Conservation (phyloP, 1,140 invertebrate genomes). For the Cydia amplana region DNA sequence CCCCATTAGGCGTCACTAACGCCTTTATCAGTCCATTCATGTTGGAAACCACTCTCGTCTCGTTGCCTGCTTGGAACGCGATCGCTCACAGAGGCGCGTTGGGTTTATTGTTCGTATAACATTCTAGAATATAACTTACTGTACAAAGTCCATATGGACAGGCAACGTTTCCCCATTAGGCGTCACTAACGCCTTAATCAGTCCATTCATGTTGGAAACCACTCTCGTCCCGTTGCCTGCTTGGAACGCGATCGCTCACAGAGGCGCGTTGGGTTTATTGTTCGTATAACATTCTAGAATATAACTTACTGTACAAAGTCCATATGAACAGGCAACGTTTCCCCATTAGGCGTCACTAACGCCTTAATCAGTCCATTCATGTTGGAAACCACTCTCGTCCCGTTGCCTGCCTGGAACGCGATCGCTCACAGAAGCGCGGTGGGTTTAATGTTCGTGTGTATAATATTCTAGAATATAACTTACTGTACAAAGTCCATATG, state of each 20-base stretch:
- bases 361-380: not conserved
- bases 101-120: slow-evolving; percentile 41
- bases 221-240: slow-evolving; percentile 56
- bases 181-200: not conserved
- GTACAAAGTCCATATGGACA: no score
- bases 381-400: slow-evolving; percentile 50
- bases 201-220: slow-evolving; percentile 38
- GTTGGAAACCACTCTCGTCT: slow-evolving; percentile 50
- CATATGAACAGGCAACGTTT: no score
- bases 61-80: slow-evolving; percentile 55
- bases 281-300: no score
- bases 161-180: slow-evolving; percentile 40
- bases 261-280: slow-evolving; percentile 53
- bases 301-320: no score
- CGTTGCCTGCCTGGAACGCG: slow-evolving; percentile 55
- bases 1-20: slow-evolving; percentile 39
- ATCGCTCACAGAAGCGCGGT: slow-evolving; percentile 53
- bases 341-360: slow-evolving; percentile 39
- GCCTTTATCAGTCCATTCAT: not conserved
- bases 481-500: no score
- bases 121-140: no score
- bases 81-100: slow-evolving; percentile 53
- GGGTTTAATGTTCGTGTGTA: slow-evolving; percentile 45
- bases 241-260: slow-evolving; percentile 53
- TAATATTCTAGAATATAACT: no score